These are phyloP conservation scores for Choristoneura fumiferana DNA, from an alignment of 1,140 invertebrate species.

Conservation along the genomic window DNA sequence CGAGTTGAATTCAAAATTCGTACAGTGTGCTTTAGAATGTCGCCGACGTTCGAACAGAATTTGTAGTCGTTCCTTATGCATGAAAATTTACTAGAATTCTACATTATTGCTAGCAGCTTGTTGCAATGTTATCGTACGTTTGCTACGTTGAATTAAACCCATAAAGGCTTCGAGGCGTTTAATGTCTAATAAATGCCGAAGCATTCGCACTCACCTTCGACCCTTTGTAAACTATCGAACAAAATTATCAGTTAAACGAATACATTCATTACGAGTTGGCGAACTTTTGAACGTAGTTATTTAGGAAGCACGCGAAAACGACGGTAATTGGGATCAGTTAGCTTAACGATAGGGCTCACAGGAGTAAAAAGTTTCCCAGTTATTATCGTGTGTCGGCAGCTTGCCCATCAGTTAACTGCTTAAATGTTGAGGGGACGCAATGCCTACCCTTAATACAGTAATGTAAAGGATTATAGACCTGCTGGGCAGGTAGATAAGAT, in stretches of 20 bases:
- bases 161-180: too few species aligned
- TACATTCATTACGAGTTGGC: conserved; percentile 16
- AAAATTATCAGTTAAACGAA: conserved; percentile 19
- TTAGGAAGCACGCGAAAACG: conserved; percentile 19
- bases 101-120: background rate
- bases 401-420: conserved; percentile 18
- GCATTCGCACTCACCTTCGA: background rate
- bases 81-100: conserved; percentile 7
- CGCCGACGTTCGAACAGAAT: conserved; percentile 15
- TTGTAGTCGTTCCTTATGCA: conserved; percentile 1
- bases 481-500: too few species aligned
- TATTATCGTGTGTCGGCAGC: conserved; percentile 14
- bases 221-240: conserved; percentile 11
- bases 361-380: conserved; percentile 17
- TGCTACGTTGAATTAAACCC: background rate
- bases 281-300: conserved; percentile 20
- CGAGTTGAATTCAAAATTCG: conserved; percentile 34
- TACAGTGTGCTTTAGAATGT: conserved; percentile 23
- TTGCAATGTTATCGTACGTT: background rate
- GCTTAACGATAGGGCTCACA: conserved; percentile 17
- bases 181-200: too few species aligned
- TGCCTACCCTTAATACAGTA: background rate
- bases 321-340: conserved; percentile 20
- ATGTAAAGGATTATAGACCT: background rate
- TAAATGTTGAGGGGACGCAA: background rate